Evolutionary conservation across 23 tunicate genomes (phyloP), one percentile per base, ranked within the genome.

Genomic region (Ascidia mentula): DNA sequence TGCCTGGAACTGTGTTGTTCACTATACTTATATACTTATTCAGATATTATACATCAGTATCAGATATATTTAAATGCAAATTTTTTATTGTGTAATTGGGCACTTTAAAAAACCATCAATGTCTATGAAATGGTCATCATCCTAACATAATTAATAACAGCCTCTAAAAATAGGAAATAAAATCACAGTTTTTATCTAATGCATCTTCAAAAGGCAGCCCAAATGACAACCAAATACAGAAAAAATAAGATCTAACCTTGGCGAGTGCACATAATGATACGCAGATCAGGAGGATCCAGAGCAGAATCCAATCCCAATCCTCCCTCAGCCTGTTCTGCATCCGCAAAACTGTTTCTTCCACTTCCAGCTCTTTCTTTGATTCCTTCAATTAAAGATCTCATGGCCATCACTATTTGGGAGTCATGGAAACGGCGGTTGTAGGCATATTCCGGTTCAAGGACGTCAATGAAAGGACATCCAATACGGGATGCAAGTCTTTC

Each of bases 391-490:
- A 86, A 73, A 15, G 91, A 86, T 35, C 79, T 72, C 91, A 87
- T 82, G n/a, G 92, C 91, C 35, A 86, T 80, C 37, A 72, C 38
- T 59, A 86, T 83, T 72, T 87, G 91, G 42, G 97, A 82, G 45
- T 92, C 91, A 69, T 91, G 97, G 69, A 91, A 91, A 8, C 97
- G 82, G 1, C 97, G 90, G 75, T 85, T 91, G 97, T 85, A 86
- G 13, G 90, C 90, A 60, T 85, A 86, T 32, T 91, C 97, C 20
- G 97, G 97, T 40, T 84, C 87, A 40, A 90, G 80, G 1, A 91
- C 90, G 40, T 92, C 97, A 40, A 92, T 87, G 39, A 92, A 92
- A 5, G 91, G 97, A 69, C 97, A 92, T 65, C 97, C 91, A 36
- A 92, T 76, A 20, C 86, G 70, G 33, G 88, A 73, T 15, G 97